These are phyloP conservation scores for Saccostrea glomerata DNA, from an alignment of 1,140 invertebrate species.

Conservation along the genomic window DNA sequence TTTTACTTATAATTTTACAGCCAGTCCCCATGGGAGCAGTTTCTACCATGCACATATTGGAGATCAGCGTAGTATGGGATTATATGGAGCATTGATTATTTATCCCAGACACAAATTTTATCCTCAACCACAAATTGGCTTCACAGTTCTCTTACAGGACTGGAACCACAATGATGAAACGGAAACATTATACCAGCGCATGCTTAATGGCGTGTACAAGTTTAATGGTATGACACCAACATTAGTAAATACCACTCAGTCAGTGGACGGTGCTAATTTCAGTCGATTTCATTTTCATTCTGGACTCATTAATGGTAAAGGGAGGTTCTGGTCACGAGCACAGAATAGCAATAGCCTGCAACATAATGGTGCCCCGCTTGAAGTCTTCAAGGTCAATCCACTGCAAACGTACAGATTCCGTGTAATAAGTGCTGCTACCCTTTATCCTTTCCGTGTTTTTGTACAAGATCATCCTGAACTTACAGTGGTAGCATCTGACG, in stretches of 20 bases:
- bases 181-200: conserved; percentile 39
- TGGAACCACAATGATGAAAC: conserved; percentile 54
- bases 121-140: conserved; percentile 41
- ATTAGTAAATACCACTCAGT: neutral
- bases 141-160: conserved; percentile 42
- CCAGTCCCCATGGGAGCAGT: conserved; percentile 67
- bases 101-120: conserved; percentile 52
- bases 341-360: conserved; percentile 80
- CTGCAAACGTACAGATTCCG: conserved; percentile 60
- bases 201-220: conserved; percentile 71
- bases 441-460: conserved; percentile 81
- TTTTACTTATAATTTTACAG: conserved; percentile 87
- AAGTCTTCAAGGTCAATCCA: conserved; percentile 54
- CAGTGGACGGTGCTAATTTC: conserved; percentile 43
- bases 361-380: conserved; percentile 72
- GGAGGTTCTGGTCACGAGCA: conserved; percentile 47
- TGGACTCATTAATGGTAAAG: conserved; percentile 59
- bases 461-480: conserved; percentile 89
- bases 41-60: conserved; percentile 76
- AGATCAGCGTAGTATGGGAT: conserved; percentile 67
- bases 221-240: conserved; percentile 1
- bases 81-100: conserved; percentile 69
- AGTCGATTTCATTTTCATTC: conserved; percentile 57
- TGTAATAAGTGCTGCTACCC: conserved; percentile 64
- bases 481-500: conserved; percentile 88